These are phyloP conservation scores for Urocyon cinereoargenteus DNA, from an alignment of 2,797 vertebrate genomes.

Conservation along the genomic window DNA sequence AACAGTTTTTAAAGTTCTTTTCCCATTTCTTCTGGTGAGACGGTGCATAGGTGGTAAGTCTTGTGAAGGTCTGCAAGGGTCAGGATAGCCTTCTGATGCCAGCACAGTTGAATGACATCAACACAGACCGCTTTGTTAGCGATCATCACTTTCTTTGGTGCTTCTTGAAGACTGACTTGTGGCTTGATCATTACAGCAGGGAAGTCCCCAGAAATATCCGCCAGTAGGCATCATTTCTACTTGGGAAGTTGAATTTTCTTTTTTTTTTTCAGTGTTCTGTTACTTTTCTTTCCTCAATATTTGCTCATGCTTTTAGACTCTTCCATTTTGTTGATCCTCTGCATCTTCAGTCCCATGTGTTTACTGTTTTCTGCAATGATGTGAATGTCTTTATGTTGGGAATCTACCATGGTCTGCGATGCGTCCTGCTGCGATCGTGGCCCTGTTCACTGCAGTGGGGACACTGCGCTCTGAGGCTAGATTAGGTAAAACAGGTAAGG, in stretches of 20 bases:
- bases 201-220: background rate
- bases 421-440: background rate
- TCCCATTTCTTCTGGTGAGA: background rate
- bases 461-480: background rate
- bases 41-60: background rate
- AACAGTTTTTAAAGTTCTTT: background rate
- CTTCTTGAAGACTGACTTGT: background rate
- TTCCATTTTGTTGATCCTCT: background rate
- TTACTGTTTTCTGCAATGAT: background rate
- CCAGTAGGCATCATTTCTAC: background rate
- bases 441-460: background rate
- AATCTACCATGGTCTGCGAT: background rate
- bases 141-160: background rate
- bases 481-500: background rate
- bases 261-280: background rate
- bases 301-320: background rate
- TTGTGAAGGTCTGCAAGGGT: background rate
- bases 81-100: background rate
- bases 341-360: background rate
- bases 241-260: background rate
- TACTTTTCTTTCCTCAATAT: background rate
- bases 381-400: background rate
- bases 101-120: background rate
- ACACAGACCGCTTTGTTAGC: accelerated
- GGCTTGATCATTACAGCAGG: background rate